Conservation (phyloP, 2,797 vertebrate species). For the Cottoperca gobio region DNA sequence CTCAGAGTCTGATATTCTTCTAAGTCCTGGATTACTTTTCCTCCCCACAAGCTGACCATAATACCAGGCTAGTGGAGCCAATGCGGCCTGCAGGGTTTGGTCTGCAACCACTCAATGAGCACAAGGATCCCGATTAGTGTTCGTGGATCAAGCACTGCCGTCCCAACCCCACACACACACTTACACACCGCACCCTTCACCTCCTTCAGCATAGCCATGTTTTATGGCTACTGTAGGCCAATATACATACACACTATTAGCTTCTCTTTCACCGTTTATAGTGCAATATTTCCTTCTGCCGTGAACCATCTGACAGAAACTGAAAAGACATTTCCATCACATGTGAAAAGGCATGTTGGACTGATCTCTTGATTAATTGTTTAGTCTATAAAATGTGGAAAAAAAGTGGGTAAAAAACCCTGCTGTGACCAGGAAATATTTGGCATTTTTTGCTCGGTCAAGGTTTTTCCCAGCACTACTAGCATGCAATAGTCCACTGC, state of each 20-base stretch:
- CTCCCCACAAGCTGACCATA: constrained; percentile 81
- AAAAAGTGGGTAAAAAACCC: background rate
- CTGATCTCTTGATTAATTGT: background rate
- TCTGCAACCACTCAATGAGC: constrained; percentile 74
- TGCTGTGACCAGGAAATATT: background rate
- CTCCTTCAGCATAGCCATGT: constrained; percentile 15
- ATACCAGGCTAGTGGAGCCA: constrained; percentile 79
- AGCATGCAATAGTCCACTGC: background rate
- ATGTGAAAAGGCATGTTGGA: background rate
- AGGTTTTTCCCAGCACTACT: background rate
- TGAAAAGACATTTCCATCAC: background rate
- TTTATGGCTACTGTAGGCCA: constrained; percentile 32
- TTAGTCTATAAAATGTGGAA: background rate
- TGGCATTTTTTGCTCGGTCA: background rate
- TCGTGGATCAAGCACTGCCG: constrained; percentile 52
- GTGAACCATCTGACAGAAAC: background rate
- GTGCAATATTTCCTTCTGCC: constrained; percentile 13
- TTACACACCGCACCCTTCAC: constrained; percentile 30
- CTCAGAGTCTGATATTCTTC: constrained; percentile 65
- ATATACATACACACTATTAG: constrained; percentile 20
- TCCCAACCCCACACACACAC: constrained; percentile 27
- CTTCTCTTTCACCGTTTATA: constrained; percentile 21
- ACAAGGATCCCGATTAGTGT: constrained; percentile 69
- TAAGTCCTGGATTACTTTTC: constrained; percentile 72
- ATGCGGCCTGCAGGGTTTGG: constrained; percentile 74